Evolutionary conservation across 2,888 invertebrate species (phyloP).

Genomic region (Leptinotarsa peninsularis): DNA sequence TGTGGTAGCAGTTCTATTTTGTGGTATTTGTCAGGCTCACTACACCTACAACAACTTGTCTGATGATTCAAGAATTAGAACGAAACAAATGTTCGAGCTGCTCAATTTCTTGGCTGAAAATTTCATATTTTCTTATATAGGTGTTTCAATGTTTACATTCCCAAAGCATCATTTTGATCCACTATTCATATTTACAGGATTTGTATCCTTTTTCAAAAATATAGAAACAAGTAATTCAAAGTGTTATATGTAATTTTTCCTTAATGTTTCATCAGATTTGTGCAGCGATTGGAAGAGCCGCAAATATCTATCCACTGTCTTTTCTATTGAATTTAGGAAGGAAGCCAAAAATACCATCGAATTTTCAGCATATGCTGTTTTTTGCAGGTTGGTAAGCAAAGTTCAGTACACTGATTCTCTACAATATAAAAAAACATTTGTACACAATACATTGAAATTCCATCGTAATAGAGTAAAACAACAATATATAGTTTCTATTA

Average conservation of each 20-base stretch:
- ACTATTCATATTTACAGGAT: slow-evolving; percentile 66
- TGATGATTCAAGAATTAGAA: slow-evolving; percentile 84
- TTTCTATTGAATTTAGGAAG: slow-evolving; percentile 92
- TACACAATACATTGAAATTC: too few relatives aligned
- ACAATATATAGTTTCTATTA: too few relatives aligned
- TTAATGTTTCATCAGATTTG: slow-evolving; percentile 76
- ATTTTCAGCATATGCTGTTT: slow-evolving; percentile 98
- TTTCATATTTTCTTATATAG: slow-evolving; percentile 98
- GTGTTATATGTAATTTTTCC: slow-evolving; percentile 32
- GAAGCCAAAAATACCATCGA: slow-evolving; percentile 89
- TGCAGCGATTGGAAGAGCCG: slow-evolving; percentile 89
- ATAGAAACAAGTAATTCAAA: neutral
- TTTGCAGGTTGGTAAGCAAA: slow-evolving; percentile 79
- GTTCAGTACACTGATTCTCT: neutral
- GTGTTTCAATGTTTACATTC: slow-evolving; percentile 98
- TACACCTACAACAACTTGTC: slow-evolving; percentile 98
- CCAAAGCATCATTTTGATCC: slow-evolving; percentile 72
- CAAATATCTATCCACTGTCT: slow-evolving; percentile 96
- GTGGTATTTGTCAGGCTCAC: slow-evolving; percentile 99
- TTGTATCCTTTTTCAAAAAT: slow-evolving; percentile 83
- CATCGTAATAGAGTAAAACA: too few relatives aligned
- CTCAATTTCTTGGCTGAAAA: slow-evolving; percentile 97
- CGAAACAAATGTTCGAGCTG: slow-evolving; percentile 92
- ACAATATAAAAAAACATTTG: neutral
- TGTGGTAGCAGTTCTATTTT: slow-evolving; percentile 96